Evolutionary conservation across 92 coral and sea anemone genomes (phyloP).

Genomic region (Epizoanthus fatuus): DNA sequence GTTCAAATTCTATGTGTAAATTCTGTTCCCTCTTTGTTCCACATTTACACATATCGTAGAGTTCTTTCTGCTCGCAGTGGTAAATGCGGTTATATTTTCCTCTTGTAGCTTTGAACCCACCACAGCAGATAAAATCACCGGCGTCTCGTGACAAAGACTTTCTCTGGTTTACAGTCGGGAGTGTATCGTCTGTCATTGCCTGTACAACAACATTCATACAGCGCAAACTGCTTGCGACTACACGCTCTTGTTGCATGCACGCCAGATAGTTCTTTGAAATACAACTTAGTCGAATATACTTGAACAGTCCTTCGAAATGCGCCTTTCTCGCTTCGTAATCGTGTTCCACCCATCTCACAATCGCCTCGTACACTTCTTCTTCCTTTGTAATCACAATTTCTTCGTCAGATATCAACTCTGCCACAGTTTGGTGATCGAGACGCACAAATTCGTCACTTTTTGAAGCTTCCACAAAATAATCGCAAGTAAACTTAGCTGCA

Average conservation of each 20-base stretch:
- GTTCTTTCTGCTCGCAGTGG: too few species aligned
- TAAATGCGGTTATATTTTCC: too few species aligned
- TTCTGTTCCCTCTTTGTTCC: too few species aligned
- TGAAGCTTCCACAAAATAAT: constrained; percentile 86
- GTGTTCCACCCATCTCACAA: constrained; percentile 90
- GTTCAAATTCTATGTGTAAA: too few species aligned
- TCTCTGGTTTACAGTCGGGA: not conserved
- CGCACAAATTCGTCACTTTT: constrained; percentile 85
- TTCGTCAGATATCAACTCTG: constrained; percentile 87
- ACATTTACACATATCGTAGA: too few species aligned
- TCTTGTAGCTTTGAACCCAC: too few species aligned
- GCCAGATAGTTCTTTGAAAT: constrained; percentile 82
- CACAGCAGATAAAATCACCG: too few species aligned
- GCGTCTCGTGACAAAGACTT: not conserved
- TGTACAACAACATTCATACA: constrained; percentile 80
- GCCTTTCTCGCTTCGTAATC: constrained; percentile 69
- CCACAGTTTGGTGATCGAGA: constrained; percentile 65
- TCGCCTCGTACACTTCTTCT: constrained; percentile 92
- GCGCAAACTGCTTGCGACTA: constrained; percentile 64
- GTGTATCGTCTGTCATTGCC: constrained; percentile 42
- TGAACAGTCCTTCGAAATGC: constrained; percentile 71
- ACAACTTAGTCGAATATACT: constrained; percentile 75
- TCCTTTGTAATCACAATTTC: constrained; percentile 79
- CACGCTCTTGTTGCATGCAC: constrained; percentile 73
- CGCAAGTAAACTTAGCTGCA: constrained; percentile 80